These are phyloP conservation scores for Aphelenchoides avenae DNA, from an alignment of 1,140 invertebrate species.

Conservation along the genomic window DNA sequence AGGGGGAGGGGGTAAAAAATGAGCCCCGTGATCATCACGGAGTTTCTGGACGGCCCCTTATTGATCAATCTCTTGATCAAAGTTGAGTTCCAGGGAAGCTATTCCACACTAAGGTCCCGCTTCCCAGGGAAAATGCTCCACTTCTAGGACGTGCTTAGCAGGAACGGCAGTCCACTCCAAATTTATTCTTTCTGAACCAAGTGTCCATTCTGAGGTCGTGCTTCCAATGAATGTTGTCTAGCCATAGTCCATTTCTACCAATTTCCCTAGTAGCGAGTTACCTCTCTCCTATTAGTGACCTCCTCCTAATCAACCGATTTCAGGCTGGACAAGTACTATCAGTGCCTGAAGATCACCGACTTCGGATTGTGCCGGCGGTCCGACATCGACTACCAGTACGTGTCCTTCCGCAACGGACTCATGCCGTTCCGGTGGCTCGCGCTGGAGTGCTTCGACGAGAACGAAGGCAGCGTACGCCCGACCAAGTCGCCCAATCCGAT, in stretches of 20 bases:
- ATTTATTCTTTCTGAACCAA: conserved; percentile 9
- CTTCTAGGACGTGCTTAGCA: too few species aligned
- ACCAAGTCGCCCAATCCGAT: too few species aligned
- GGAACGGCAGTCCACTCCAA: too few species aligned
- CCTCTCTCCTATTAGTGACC: too few species aligned
- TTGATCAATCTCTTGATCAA: too few species aligned
- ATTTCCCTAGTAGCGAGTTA: conserved; percentile 3
- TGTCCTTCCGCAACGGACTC: conserved; percentile 83
- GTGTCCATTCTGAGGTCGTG: neutral
- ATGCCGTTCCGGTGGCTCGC: conserved; percentile 91
- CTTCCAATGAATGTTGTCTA: conserved; percentile 8
- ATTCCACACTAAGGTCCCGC: too few species aligned
- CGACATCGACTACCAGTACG: conserved; percentile 87
- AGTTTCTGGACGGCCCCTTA: too few species aligned
- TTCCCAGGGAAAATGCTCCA: too few species aligned
- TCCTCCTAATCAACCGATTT: conserved; percentile 15
- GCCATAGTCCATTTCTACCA: neutral
- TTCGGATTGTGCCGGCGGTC: conserved; percentile 94
- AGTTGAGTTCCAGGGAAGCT: too few species aligned
- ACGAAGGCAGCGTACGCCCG: too few species aligned
- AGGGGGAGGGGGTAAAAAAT: too few species aligned
- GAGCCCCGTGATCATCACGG: too few species aligned
- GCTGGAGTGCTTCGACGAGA: conserved; percentile 75
- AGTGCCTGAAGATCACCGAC: conserved; percentile 84
- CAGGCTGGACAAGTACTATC: conserved; percentile 78